phyloP scores from a whole-genome alignment of 2,888 invertebrate species.

The Eupithecia centaureata region DNA sequence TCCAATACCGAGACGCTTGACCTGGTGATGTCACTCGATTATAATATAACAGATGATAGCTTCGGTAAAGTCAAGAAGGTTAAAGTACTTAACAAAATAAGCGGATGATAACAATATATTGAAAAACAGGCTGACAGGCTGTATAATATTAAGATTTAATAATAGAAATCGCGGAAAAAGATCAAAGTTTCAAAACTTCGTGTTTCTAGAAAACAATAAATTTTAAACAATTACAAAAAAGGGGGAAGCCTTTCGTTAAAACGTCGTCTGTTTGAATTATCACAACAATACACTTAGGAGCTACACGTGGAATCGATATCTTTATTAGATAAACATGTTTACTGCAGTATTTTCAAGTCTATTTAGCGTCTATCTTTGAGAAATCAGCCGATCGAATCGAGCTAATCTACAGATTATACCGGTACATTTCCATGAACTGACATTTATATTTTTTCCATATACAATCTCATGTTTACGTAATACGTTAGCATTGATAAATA shows the following conservation, averaged over 20 bases:
- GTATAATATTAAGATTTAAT: too few relatives aligned
- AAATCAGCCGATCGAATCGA: conserved; percentile 39
- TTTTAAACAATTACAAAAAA: too few relatives aligned
- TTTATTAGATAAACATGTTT: conserved; percentile 48
- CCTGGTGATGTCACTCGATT: conserved; percentile 44
- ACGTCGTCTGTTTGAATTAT: too few relatives aligned
- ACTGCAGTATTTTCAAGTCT: conserved; percentile 43
- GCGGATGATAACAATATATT: neutral
- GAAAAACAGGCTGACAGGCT: too few relatives aligned
- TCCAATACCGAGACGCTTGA: conserved; percentile 41
- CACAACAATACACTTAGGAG: neutral
- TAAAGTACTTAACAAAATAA: neutral
- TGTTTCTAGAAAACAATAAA: neutral
- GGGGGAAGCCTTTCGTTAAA: too few relatives aligned
- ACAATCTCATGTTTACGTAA: conserved; percentile 46
- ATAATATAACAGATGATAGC: conserved; percentile 34
- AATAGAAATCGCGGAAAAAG: too few relatives aligned
- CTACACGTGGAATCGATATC: conserved; percentile 20
- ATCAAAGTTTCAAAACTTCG: neutral
- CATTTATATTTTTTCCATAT: conserved; percentile 44
- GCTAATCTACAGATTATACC: conserved; percentile 48
- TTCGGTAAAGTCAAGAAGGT: conserved; percentile 11
- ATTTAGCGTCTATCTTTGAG: conserved; percentile 47
- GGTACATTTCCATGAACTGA: conserved; percentile 53
- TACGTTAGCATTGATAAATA: conserved; percentile 46